Evolutionary conservation across 2,797 vertebrate species (phyloP).

Genomic region (Leptoclinus maculatus): DNA sequence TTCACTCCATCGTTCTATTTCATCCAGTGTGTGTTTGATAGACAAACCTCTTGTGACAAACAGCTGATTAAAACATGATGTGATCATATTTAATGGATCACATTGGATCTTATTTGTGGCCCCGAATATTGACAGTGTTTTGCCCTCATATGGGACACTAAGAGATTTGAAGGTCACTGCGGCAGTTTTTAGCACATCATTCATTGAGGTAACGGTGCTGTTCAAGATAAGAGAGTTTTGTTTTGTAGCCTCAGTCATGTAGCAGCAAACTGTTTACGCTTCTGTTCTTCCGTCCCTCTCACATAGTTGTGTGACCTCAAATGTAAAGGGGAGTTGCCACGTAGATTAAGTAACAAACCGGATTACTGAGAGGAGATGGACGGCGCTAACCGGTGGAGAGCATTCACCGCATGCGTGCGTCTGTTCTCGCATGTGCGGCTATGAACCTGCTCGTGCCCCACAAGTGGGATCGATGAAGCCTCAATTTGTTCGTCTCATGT

Average conservation of each 20-base stretch:
- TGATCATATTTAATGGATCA: too few relatives aligned
- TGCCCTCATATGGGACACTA: neutral
- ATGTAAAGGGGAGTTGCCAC: slow-evolving; percentile 39
- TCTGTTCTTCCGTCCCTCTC: slow-evolving; percentile 3
- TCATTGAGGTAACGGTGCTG: too few relatives aligned
- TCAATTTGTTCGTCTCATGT: neutral
- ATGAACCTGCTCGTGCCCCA: neutral
- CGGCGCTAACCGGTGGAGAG: slow-evolving; percentile 22
- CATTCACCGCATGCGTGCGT: slow-evolving; percentile 1
- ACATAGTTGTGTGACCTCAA: slow-evolving; percentile 18
- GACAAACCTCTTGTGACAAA: too few relatives aligned
- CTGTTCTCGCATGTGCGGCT: neutral
- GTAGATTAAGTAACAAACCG: slow-evolving; percentile 45
- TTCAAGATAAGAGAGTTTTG: neutral
- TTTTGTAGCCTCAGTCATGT: neutral
- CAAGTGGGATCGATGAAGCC: slow-evolving; percentile 29
- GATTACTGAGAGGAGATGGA: slow-evolving; percentile 53
- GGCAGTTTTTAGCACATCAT: too few relatives aligned
- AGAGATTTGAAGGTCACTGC: neutral
- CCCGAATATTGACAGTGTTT: too few relatives aligned
- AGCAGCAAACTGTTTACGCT: neutral
- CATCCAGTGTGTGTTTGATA: too few relatives aligned
- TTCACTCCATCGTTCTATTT: too few relatives aligned
- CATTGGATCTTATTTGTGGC: too few relatives aligned
- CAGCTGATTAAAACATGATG: too few relatives aligned